Percentiles rank a stretch among this genome's conserved stretches.
These are phyloP conservation scores for Sebastes miniatus DNA, from an alignment of 2,797 vertebrate genomes.

Conservation along the genomic window DNA sequence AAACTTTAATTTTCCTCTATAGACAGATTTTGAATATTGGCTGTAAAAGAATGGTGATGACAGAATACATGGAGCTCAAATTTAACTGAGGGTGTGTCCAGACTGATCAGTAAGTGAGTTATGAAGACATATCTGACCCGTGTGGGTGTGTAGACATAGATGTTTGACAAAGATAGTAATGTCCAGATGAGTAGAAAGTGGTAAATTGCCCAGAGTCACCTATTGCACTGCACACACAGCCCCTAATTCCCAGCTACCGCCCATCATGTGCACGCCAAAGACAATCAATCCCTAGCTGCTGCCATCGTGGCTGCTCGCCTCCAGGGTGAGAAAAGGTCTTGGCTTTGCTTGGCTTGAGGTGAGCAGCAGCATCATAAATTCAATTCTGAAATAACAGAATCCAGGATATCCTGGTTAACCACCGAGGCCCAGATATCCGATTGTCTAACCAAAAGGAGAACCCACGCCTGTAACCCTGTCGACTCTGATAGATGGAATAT, in stretches of 20 bases:
- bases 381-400: conserved; percentile 71
- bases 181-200: conserved; percentile 48
- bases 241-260: conserved; percentile 50
- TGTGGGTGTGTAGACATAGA: conserved; percentile 44
- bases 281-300: conserved; percentile 46
- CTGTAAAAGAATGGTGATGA: not conserved
- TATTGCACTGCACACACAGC: conserved; percentile 29
- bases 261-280: conserved; percentile 50
- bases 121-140: conserved; percentile 35
- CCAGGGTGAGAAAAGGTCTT: conserved; percentile 57
- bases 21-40: not conserved
- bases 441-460: conserved; percentile 64
- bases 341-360: conserved; percentile 64
- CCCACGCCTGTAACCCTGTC: conserved; percentile 60
- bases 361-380: conserved; percentile 61
- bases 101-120: conserved; percentile 11
- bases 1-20: not conserved
- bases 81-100: conserved; percentile 8
- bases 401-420: conserved; percentile 76
- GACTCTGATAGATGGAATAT: conserved; percentile 57
- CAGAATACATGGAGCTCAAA: not conserved
- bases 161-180: conserved; percentile 45
- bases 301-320: conserved; percentile 37
- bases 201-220: conserved; percentile 45
- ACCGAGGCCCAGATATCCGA: conserved; percentile 60